Evolutionary conservation across 2,797 vertebrate genomes (phyloP), one percentile per base, ranked within the genome.

Genomic region (Cercopithecus diana): DNA sequence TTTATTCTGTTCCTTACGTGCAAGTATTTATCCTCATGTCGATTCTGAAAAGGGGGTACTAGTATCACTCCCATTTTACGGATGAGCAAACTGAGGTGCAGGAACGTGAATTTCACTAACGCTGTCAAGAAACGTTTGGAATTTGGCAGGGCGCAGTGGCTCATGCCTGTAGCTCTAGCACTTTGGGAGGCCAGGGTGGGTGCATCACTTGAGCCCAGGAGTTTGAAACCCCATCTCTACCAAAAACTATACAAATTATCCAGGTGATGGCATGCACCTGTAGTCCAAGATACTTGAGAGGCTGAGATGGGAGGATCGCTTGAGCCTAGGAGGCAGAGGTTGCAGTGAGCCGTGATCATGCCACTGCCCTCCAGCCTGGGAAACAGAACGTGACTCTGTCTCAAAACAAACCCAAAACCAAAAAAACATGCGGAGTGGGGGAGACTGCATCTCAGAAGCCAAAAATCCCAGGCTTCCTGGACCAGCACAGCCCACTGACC

Each of bases 1-100:
- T 11, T 26, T 75, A n/a, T 5, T 13, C 1, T 11, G 39, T 50
- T 28, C 41, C 22, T 26, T 1, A 2, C 1, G 0, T 24, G 41
- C n/a, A 11, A 26, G 36, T 10, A 22, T 28, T 17, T 57, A 17
- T 5, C 55, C 36, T 80, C 83, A 12, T 1, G 14, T 2, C 1
- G 19, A 5, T 4, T 36, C 30, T 12, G 79, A 39, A 19, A 33
- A 11, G 55, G 13, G 55, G 17, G 10, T 17, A 2, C 41, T 41
- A 6, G 82, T 3, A 15, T 33, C 22, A 26, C 10, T 58, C 64
- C 61, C 86, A 4, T 70, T 61, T 45, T 24, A 80, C 24, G 70
- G 39, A 58, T 1, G 41, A 77, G 19, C 48, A 58, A 3, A 52
- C 39, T 3, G 36, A 79, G 81, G 43, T 14, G 6, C 28, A 0